Percentiles rank a stretch among this genome's conserved stretches.
These are phyloP conservation scores for Hydroisotoma schaefferi DNA, from an alignment of 2,888 invertebrate genomes.

Conservation along the genomic window DNA sequence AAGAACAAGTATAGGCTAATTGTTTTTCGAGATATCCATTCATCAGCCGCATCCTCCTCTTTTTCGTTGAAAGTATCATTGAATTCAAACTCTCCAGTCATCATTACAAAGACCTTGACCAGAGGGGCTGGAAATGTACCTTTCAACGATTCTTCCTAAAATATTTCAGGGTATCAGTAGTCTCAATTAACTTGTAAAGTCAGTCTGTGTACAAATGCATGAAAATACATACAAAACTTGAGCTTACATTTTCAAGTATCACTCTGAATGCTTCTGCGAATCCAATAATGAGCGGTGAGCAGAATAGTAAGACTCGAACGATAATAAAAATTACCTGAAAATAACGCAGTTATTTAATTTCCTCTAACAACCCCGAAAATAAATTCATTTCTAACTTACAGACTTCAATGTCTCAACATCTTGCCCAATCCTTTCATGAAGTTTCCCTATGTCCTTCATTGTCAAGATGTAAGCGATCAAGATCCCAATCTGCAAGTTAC, in stretches of 20 bases:
- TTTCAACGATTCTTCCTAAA: conserved; percentile 24
- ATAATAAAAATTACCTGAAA: conserved; percentile 28
- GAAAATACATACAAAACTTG: too few species aligned
- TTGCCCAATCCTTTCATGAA: conserved; percentile 24
- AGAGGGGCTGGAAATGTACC: conserved; percentile 29
- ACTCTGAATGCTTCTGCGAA: conserved; percentile 28
- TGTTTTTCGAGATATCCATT: background rate
- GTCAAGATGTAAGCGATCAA: conserved; percentile 28
- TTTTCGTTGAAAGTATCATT: conserved; percentile 29
- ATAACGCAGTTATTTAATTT: too few species aligned
- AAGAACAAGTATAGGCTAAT: conserved; percentile 25
- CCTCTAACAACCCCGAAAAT: too few species aligned
- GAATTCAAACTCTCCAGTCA: conserved; percentile 35
- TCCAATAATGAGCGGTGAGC: conserved; percentile 24
- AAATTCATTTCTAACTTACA: too few species aligned
- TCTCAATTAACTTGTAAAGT: too few species aligned
- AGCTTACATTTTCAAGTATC: conserved; percentile 32
- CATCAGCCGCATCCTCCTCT: conserved; percentile 12
- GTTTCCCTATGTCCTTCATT: conserved; percentile 29
- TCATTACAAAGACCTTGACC: conserved; percentile 24
- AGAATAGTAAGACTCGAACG: conserved; percentile 23
- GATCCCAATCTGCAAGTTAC: conserved; percentile 18
- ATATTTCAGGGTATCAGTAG: background rate
- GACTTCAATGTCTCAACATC: conserved; percentile 27
- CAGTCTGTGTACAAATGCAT: too few species aligned